Percentiles rank a stretch among this genome's conserved stretches.
These are phyloP conservation scores for Abrostola tripartita DNA, from an alignment of 2,888 invertebrate species.

Conservation along the genomic window DNA sequence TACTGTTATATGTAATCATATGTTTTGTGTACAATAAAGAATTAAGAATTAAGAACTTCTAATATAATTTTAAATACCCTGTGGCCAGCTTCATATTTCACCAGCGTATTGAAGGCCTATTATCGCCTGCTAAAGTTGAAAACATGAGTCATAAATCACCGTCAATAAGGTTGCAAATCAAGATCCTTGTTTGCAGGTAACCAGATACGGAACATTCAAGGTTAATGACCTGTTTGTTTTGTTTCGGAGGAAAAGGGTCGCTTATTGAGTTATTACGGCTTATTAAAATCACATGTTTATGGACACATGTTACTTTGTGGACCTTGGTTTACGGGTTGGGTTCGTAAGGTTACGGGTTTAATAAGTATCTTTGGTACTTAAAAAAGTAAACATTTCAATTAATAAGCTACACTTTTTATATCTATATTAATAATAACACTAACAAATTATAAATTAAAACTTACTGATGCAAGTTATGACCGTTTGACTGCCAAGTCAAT, in stretches of 20 bases:
- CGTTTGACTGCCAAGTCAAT: no score
- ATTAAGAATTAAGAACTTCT: constrained; percentile 3
- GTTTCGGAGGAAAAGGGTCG: constrained; percentile 12
- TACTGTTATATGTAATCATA: no score
- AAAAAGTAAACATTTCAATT: no score
- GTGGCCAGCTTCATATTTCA: constrained; percentile 25
- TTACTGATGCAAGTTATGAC: no score
- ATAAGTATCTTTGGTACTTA: no score
- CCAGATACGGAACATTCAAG: constrained; percentile 34
- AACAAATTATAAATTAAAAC: no score
- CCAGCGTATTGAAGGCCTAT: constrained; percentile 38
- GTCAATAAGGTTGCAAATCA: constrained; percentile 41
- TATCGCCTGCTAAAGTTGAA: constrained; percentile 24
- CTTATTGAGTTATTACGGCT: neutral
- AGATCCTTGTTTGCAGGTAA: constrained; percentile 40
- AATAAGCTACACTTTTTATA: no score
- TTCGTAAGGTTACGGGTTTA: no score
- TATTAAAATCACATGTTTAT: neutral
- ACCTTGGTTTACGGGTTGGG: no score
- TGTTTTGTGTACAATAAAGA: no score
- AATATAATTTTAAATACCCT: neutral
- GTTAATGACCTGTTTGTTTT: constrained; percentile 38
- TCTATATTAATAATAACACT: no score
- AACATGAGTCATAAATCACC: constrained; percentile 36
- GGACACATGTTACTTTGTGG: no score